Percentiles rank a stretch among this genome's conserved stretches.
phyloP scores from a whole-genome alignment of 2,888 invertebrate genomes.

The Chrysomela aeneicollis region DNA sequence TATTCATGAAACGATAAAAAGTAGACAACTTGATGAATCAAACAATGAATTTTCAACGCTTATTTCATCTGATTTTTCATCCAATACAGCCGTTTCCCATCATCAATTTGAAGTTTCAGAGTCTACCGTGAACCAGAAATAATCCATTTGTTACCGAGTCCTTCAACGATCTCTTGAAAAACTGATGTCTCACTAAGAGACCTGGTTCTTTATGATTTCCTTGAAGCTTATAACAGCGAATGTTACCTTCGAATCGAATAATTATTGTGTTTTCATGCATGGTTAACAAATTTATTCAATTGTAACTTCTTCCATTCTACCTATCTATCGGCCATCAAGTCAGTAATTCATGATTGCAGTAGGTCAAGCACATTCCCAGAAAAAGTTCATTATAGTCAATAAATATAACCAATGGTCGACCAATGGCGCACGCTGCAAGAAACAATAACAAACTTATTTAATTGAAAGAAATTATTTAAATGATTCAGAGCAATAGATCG shows the following conservation, averaged over 20 bases:
- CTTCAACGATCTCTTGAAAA: neutral
- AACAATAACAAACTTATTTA: no score
- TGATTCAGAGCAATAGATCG: no score
- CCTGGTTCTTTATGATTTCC: neutral
- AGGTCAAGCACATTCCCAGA: conserved; percentile 19
- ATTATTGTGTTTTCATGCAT: conserved; percentile 17
- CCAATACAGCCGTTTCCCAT: neutral
- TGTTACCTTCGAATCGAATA: neutral
- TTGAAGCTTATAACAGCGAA: conserved; percentile 3
- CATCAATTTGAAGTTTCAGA: neutral
- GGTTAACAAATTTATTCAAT: conserved; percentile 15
- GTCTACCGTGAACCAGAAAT: neutral
- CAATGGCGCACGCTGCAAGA: neutral
- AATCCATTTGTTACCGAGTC: neutral
- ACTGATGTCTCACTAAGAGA: neutral
- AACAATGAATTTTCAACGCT: neutral
- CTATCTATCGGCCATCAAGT: conserved; percentile 10
- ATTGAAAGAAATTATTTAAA: no score
- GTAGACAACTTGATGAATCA: neutral
- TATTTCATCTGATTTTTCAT: neutral
- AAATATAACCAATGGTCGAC: neutral
- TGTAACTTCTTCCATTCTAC: conserved; percentile 12
- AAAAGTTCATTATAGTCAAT: neutral
- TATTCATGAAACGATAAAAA: neutral
- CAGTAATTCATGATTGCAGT: conserved; percentile 15